Base-by-base conservation (phyloP, 1,140 invertebrate species). In the Chrysopa pallens region DNA sequence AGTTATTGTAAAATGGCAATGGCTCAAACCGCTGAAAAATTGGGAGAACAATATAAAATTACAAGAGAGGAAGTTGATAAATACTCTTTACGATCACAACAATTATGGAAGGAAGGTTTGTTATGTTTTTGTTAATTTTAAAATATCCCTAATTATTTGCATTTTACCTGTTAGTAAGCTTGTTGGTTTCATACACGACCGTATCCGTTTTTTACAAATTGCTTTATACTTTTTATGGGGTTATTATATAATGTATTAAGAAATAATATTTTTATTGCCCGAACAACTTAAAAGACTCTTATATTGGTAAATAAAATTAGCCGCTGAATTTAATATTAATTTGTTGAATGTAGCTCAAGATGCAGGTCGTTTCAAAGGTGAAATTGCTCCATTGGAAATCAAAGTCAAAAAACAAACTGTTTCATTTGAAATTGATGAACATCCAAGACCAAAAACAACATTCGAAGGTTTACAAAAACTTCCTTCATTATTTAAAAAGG, bases 21-120 rank as follows among this genome's bases (percentile, higher is more conserved):
- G 95, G 95, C 86, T 6, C 62, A 94, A 46, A 98, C 95, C 2
- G 95, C 95, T 8, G 95, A 98, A 67, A 98, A 98, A 61, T 68
- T 99, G 29, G 94, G 89, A 3, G 84, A 76, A 14, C 80, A 97
- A 57, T 96, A 85, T 57, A 79, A 81, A 29, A 70, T 98, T 28
- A 80, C 79, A 0, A 68, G 87, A 40, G 74, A 88, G 49, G 85
- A 95, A 51, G 84, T 84, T 43, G 93, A 98, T 57, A 67, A 80
- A 46, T 98, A 84, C 69, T 79, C 94, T 6, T 57, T 95, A 0
- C 69, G 69, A 48, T 96, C 93, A 8, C 86, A 91, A 56, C 69
- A 74, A 50, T 63, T 72, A 46, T 94, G 84, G 84, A 83, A 85
- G 61, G 67, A 72, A 55, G 76, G 81, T 84, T 49, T 54, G 54